A percentile compares a stretch with the other conserved stretches of the same genome.
phyloP scores from a whole-genome alignment of 2,113 vertebrate genomes.

The Heterotis niloticus region DNA sequence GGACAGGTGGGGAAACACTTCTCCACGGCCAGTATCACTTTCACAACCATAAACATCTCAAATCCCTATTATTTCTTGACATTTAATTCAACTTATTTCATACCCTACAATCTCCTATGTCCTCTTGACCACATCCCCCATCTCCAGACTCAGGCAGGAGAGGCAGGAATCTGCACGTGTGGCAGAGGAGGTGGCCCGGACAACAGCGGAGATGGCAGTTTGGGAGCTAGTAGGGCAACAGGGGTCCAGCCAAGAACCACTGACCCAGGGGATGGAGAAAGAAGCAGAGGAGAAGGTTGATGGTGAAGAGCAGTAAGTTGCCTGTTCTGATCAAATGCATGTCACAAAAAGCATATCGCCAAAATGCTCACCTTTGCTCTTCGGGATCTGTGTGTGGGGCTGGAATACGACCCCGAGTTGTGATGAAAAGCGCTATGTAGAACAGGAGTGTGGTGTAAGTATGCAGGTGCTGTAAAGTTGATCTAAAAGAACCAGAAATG shows the following conservation, averaged over 20 bases:
- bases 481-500: conserved; percentile 7
- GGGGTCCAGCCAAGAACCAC: conserved; percentile 9
- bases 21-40: neutral
- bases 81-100: neutral
- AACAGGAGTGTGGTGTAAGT: conserved; percentile 57
- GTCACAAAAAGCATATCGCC: neutral
- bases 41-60: neutral
- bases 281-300: conserved; percentile 28
- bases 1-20: conserved; percentile 47
- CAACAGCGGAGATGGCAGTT: conserved; percentile 53
- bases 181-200: conserved; percentile 53
- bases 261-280: neutral
- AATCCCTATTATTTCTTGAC: neutral
- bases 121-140: neutral
- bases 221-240: conserved; percentile 55
- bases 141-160: conserved; percentile 52
- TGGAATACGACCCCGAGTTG: neutral
- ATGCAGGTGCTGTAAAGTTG: conserved; percentile 64
- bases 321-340: conserved; percentile 8
- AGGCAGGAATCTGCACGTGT: conserved; percentile 51
- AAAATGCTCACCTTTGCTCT: neutral
- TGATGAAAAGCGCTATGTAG: conserved; percentile 16
- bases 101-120: neutral
- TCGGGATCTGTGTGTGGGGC: neutral
- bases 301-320: conserved; percentile 55